Base-by-base conservation (phyloP, 2,113 vertebrate genomes). In the Arenaria interpres region DNA sequence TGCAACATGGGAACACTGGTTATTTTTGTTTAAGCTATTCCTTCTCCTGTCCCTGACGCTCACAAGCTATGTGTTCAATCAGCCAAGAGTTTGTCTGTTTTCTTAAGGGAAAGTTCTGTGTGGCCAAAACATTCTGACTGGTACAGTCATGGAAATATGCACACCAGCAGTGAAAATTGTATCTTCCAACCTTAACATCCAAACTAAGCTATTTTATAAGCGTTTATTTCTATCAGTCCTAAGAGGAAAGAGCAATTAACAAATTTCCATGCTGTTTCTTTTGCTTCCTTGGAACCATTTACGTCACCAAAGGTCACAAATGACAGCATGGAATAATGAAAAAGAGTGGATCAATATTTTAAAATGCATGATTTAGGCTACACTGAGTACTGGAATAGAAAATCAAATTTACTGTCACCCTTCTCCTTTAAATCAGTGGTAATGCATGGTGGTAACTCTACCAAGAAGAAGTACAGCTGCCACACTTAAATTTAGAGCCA, bases 271-370 rank as follows among this genome's bases (percentile, higher is more conserved):
- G 78, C 18, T 88, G 11, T 23, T 85, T 76, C 69, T 63, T 95
- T 85, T 87, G 10, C 50, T 88, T 33, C 45, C 35, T 80, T 85
- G 71, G 69, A 96, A 91, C 23, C 24, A 75, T 64, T 81, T 78
- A 51, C 28, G 3, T 50, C 78, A 73, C 24, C 63, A 90, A 96
- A 96, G 72, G 88, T 95, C 85, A 93, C 72, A 84, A 91, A 93
- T 93, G 85, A 89, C 82, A 90, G 37, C 67, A 85, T 33, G 91
- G 88, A 97, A 92, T 72, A 93, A 87, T 35, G 46, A 59, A 86
- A 91, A 66, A 80, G 33, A 80, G 12, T 59, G 32, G 51, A 83
- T 67, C 51, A 14, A 83, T 84, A 59, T 79, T 91, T 94, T 85
- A 1, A 59, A 66, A 73, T 59, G 17, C 25, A 50, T 63, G 19